Evolutionary conservation across 2,888 invertebrate genomes (phyloP).

Genomic region (Drosophila planitibia): DNA sequence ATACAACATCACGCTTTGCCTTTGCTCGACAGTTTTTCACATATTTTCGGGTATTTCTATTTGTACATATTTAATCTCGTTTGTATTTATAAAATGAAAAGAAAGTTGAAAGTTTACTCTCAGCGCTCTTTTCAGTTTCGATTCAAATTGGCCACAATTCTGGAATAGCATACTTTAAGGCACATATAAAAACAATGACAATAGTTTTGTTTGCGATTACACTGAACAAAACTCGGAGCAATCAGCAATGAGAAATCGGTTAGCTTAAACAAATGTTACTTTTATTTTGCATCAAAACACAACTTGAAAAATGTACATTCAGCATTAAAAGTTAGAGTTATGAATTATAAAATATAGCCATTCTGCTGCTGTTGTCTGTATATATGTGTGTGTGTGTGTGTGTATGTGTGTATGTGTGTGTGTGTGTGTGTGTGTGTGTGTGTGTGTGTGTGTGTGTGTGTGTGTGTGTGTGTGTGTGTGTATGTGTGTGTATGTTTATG

Average conservation of each 20-base stretch:
- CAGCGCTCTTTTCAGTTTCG: background rate
- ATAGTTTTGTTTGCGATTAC: background rate
- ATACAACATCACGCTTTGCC: too few species aligned
- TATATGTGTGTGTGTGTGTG: constrained; percentile 11
- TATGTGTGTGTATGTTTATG: background rate
- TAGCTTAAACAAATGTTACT: constrained; percentile 63
- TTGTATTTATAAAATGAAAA: background rate
- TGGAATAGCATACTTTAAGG: background rate
- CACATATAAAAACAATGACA: background rate
- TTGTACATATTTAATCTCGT: background rate
- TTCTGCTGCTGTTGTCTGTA: constrained; percentile 28
- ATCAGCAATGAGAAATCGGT: background rate
- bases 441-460: too few species aligned
- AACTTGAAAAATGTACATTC: constrained; percentile 65
- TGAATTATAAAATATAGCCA: constrained; percentile 52
- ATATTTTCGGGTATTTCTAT: background rate
- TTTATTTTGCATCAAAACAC: constrained; percentile 68
- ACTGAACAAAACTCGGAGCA: background rate
- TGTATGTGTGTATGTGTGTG: constrained; percentile 12
- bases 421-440: background rate
- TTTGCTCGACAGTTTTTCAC: background rate
- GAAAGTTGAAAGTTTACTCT: background rate
- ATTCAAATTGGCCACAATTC: background rate
- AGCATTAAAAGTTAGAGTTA: constrained; percentile 44
- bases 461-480: background rate